Evolutionary conservation across 2,113 vertebrate genomes (phyloP).

Genomic region (Nansenia antarctica): DNA sequence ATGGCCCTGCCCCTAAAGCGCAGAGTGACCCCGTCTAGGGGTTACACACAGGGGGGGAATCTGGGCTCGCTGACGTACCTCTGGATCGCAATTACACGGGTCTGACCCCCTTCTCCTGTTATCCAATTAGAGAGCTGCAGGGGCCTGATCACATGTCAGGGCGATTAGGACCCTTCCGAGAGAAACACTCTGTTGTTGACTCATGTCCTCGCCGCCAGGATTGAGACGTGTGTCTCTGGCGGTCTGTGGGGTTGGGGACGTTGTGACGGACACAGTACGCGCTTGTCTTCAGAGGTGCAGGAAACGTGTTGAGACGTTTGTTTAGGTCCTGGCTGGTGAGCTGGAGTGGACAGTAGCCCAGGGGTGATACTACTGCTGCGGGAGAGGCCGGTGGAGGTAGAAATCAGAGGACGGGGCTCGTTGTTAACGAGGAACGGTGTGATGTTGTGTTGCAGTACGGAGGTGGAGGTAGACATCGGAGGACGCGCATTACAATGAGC

Average conservation of each 20-base stretch:
- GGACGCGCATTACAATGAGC: too few species aligned
- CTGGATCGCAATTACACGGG: not conserved
- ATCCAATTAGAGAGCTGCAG: not conserved
- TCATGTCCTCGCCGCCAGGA: not conserved
- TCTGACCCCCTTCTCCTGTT: not conserved
- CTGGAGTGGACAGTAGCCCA: too few species aligned
- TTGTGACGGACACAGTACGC: too few species aligned
- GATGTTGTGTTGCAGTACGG: too few species aligned
- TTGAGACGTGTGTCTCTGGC: not conserved
- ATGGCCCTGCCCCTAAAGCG: constrained; percentile 2
- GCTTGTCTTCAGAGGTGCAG: too few species aligned
- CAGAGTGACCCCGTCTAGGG: not conserved
- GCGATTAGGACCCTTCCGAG: not conserved
- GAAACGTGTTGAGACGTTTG: not conserved
- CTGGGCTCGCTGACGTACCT: not conserved
- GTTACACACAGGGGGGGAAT: not conserved
- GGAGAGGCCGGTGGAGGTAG: too few species aligned
- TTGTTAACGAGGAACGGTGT: too few species aligned
- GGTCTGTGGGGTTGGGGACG: not conserved
- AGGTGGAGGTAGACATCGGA: too few species aligned
- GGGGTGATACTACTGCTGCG: too few species aligned
- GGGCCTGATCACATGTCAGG: not conserved
- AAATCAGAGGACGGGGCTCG: too few species aligned
- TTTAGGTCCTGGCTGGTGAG: not conserved
- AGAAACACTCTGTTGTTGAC: not conserved